Conservation (phyloP, 2,888 invertebrate genomes). For the Tetramorium bicarinatum region DNA sequence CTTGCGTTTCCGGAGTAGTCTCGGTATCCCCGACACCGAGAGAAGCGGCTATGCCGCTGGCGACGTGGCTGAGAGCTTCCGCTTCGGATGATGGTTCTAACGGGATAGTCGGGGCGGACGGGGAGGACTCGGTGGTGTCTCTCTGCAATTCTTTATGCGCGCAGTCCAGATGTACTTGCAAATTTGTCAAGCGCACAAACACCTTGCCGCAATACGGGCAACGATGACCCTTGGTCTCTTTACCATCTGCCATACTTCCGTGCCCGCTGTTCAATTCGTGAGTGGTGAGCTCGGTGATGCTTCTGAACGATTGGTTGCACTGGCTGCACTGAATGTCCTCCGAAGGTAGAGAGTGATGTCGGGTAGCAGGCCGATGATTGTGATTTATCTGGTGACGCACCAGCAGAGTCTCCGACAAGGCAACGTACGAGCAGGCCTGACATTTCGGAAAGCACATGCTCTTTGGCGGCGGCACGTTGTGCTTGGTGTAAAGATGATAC, state of each 20-base stretch:
- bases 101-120: slow-evolving; percentile 70
- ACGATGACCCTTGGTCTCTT: slow-evolving; percentile 85
- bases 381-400: slow-evolving; percentile 91
- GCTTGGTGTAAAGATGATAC: slow-evolving; percentile 93
- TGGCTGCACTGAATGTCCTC: slow-evolving; percentile 80
- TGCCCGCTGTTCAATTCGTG: slow-evolving; percentile 83
- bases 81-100: slow-evolving; percentile 88
- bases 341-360: slow-evolving; percentile 66
- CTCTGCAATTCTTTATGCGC: slow-evolving; percentile 79
- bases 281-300: slow-evolving; percentile 78
- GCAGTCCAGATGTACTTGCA: slow-evolving; percentile 86
- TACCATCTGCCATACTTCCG: slow-evolving; percentile 72
- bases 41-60: slow-evolving; percentile 88
- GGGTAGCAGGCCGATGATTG: slow-evolving; percentile 83
- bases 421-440: slow-evolving; percentile 91
- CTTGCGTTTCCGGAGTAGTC: slow-evolving; percentile 88
- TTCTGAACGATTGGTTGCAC: slow-evolving; percentile 80
- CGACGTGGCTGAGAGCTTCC: slow-evolving; percentile 88
- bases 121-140: slow-evolving; percentile 46
- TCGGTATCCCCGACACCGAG: slow-evolving; percentile 88
- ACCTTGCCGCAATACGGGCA: slow-evolving; percentile 93
- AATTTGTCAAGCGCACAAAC: slow-evolving; percentile 89
- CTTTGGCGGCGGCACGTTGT: slow-evolving; percentile 91
- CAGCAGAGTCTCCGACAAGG: slow-evolving; percentile 91
- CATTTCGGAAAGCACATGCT: slow-evolving; percentile 93